Conservation (phyloP, 2,797 vertebrate genomes). For the Sternotherus odoratus region DNA sequence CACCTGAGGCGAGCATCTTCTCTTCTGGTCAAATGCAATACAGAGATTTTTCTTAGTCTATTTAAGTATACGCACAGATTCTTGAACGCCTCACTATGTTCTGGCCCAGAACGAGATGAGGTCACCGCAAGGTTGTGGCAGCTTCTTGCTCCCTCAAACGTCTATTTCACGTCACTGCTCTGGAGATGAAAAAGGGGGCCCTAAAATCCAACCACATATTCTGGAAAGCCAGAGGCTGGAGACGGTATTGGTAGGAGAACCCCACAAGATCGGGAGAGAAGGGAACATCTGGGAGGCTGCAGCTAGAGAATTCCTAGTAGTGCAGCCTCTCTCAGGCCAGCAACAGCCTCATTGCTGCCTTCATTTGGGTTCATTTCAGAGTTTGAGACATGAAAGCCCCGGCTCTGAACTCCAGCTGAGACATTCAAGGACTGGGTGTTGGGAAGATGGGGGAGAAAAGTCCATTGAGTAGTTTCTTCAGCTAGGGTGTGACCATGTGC, state of each 20-base stretch:
- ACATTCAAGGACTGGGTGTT: conserved; percentile 68
- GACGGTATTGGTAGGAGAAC: not conserved
- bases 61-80: accelerated
- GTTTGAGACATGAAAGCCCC: conserved; percentile 63
- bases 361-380: conserved; percentile 73
- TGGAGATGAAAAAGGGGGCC: not conserved
- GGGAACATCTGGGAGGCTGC: not conserved
- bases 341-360: conserved; percentile 22
- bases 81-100: not conserved
- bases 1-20: conserved; percentile 50
- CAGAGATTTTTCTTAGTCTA: not conserved
- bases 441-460: conserved; percentile 68
- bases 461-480: conserved; percentile 73
- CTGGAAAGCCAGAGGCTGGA: not conserved
- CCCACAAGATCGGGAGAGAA: not conserved
- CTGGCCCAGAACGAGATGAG: not conserved
- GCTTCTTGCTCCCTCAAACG: not conserved
- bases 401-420: conserved; percentile 71
- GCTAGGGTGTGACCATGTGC: conserved; percentile 64
- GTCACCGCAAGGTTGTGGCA: not conserved
- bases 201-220: accelerated
- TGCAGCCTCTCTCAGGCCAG: not conserved
- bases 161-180: not conserved
- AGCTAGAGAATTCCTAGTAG: conserved; percentile 18
- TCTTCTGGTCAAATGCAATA: not conserved